Evolutionary conservation across 2,797 vertebrate genomes (phyloP), one percentile per base, ranked within the genome.

Genomic region (Gambelia wislizenii): DNA sequence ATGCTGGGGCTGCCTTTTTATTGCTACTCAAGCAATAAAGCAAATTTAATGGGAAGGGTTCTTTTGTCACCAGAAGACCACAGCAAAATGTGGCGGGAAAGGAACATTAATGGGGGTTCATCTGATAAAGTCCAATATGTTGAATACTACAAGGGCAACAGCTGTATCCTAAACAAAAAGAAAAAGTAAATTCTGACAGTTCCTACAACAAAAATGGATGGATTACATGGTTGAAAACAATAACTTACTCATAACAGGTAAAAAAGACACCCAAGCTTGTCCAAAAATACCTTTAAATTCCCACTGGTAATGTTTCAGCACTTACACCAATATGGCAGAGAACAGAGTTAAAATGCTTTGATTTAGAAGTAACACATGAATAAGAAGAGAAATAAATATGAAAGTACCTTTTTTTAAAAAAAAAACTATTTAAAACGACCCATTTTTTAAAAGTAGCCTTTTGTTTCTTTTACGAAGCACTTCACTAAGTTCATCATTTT

Each of bases 241-340:
- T 80, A 61, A 89, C 91, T 90, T 87, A 52, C 79, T 81, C 77
- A 91, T 92, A 94, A 91, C 95, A 93, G 90, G 91, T 89, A 91
- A 90, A 84, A 89, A 92, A 90, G 89, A 91, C 85, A 90, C 9
- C 86, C 93, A 94, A 93, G 93, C 88, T 44, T 89, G 92, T 72
- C 20, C 12, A 72, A 22, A 77, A 83, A 89, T 25, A 85, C 33
- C 47, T 91, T 95, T 94, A 86, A 92, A 92, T 59, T 94, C 92
- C 94, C 93, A 94, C 91, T 93, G 92, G 92, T 93, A 88, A 94
- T 94, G 92, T 94, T 95, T 95, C 93, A 94, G 54, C 92, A 91
- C 91, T 85, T 67, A 92, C 90, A 88, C 93, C 93, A 76, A 92
- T 86, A 30, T 74, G 87, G 89, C 89, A 93, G 86, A 93, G 94